Evolutionary conservation across 2,113 vertebrate genomes (phyloP).

Genomic region (Thamnaconus septentrionalis): DNA sequence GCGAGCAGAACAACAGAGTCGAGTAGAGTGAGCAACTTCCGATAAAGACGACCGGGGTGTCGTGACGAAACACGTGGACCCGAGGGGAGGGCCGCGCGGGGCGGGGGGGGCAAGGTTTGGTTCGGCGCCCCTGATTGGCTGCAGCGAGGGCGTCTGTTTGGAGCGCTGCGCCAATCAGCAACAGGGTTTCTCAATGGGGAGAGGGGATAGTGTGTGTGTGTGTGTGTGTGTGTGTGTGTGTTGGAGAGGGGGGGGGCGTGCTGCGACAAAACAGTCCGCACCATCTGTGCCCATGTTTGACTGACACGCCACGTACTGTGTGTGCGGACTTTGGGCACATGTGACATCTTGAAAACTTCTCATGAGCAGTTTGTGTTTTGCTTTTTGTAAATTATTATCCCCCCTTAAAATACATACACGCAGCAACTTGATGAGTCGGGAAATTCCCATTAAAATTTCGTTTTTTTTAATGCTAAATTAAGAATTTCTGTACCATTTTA

Average conservation of each 20-base stretch:
- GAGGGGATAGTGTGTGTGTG: no score
- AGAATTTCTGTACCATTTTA: no score
- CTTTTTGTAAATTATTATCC: no score
- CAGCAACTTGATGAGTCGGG: no score
- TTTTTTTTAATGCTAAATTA: no score
- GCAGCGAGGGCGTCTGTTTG: conserved; percentile 57
- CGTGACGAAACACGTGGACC: conserved; percentile 29
- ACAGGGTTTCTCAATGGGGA: conserved; percentile 7
- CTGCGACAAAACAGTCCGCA: neutral
- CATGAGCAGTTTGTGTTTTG: neutral
- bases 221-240: no score
- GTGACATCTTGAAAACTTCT: conserved; percentile 17
- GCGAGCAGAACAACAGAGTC: neutral
- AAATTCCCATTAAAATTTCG: no score
- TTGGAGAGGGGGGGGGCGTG: neutral
- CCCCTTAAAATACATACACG: no score
- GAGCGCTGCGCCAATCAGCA: conserved; percentile 27
- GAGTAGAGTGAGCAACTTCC: neutral
- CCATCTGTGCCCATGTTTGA: conserved; percentile 38
- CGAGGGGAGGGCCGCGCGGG: no score
- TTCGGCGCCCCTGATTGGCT: conserved; percentile 57
- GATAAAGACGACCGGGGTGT: neutral
- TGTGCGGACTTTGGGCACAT: neutral
- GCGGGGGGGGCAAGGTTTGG: conserved; percentile 8
- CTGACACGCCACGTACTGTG: conserved; percentile 8